Percentiles rank a stretch among this genome's conserved stretches.
Conservation (phyloP, 2,113 vertebrate species). For the Columba janthina region DNA sequence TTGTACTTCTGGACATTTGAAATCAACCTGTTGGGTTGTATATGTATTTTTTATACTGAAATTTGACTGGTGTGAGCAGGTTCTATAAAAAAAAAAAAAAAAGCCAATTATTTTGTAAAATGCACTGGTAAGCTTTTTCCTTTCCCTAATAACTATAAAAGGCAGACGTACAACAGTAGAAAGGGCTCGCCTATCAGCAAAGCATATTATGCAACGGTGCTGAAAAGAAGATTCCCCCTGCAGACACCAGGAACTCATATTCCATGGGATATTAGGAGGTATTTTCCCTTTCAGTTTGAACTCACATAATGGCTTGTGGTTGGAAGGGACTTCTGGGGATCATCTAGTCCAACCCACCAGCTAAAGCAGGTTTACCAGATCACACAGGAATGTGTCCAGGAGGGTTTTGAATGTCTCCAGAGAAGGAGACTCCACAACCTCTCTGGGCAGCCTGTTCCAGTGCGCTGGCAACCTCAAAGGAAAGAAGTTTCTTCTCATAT, state of each 20-base stretch:
- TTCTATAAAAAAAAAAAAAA: background rate
- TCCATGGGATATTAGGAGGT: background rate
- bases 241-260: background rate
- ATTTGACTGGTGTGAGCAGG: background rate
- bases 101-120: background rate
- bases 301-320: no score
- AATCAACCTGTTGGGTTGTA: background rate
- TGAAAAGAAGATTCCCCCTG: background rate
- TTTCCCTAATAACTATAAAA: background rate
- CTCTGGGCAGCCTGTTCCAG: no score
- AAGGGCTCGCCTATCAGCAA: background rate
- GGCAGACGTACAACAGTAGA: background rate
- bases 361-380: no score
- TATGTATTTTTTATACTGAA: constrained; percentile 12
- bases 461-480: no score
- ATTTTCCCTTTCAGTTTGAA: background rate
- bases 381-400: no score
- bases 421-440: no score
- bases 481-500: no score
- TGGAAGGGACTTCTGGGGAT: no score
- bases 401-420: no score
- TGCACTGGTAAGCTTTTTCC: background rate
- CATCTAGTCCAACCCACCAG: no score
- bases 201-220: background rate
- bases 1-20: constrained; percentile 27